Evolutionary conservation across 2,797 vertebrate genomes (phyloP), one percentile per base, ranked within the genome.

Genomic region (Catharus ustulatus): DNA sequence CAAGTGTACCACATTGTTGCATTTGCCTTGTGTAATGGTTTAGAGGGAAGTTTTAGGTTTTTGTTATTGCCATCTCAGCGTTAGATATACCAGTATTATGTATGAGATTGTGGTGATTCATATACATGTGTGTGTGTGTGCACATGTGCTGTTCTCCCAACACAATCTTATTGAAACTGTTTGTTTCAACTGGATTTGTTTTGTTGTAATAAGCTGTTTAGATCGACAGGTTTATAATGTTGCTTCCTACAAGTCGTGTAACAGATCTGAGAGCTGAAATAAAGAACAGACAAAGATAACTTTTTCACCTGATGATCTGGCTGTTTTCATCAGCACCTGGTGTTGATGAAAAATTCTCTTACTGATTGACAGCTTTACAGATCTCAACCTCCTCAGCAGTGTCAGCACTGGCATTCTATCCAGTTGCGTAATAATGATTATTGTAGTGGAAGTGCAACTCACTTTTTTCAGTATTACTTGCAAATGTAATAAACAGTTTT

Each of bases 41-140:
- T 66, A 42, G 45, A 73, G 49, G 42, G 62, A 84, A 14, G 1
- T 4, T 16, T 27, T 55, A 89, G 11, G 5, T 30, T 51, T 81
- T 95, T 81, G 72, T 42, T 58, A 40, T 66, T 88, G 36, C 36
- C 69, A 32, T 29, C 23, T 58, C 29, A 87, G 27, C 46, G 84
- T 46, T 5, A 71, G 38, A 73, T 81, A 66, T 82, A 24, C 26
- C 29, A 51, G 29, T 55, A 10, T 38, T 77, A 32, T n/a, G 32
- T 62, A 27, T 82, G 59, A 94, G 45, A 89, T 83, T 90, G 89
- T 62, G 89, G 68, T 75, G 30, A 48, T 43, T 11, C 40, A 22
- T 61, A 42, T 23, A 17, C 0, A 0, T 8, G 3, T 16, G 3
- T 6, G 3, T 6, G 3, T 62, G 24, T 45, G n/a, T 23, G 13